Percentiles rank a stretch among this genome's conserved stretches.
Evolutionary conservation across 2,888 invertebrate genomes (phyloP).

Genomic region (Phalera bucephala): DNA sequence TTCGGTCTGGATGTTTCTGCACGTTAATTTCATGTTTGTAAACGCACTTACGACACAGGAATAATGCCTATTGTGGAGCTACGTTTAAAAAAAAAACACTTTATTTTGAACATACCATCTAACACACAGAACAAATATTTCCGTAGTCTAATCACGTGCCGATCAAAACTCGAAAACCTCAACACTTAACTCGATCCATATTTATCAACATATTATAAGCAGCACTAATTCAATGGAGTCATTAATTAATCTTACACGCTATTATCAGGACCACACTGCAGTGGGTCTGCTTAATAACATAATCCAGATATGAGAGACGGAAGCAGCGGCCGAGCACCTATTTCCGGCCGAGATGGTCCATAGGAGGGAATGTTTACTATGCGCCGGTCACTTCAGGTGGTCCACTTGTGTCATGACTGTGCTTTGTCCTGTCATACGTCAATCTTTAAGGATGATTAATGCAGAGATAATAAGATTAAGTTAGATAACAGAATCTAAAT

Average conservation of each 20-base stretch:
- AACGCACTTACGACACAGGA: too few relatives aligned
- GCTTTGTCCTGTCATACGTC: not conserved
- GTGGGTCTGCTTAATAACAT: slow-evolving; percentile 67
- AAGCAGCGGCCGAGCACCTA: slow-evolving; percentile 55
- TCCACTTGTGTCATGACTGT: slow-evolving; percentile 5
- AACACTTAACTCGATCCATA: not conserved
- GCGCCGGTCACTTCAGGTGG: slow-evolving; percentile 28
- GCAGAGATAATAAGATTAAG: too few relatives aligned
- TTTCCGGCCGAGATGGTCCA: slow-evolving; percentile 48
- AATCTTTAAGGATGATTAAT: too few relatives aligned
- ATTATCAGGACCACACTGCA: slow-evolving; percentile 59
- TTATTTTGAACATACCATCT: too few relatives aligned
- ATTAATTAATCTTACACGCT: slow-evolving; percentile 38
- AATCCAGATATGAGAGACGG: slow-evolving; percentile 64
- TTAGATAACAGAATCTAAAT: too few relatives aligned
- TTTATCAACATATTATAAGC: slow-evolving; percentile 2
- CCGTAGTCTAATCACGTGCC: too few relatives aligned
- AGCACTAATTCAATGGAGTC: slow-evolving; percentile 25
- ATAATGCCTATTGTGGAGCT: too few relatives aligned
- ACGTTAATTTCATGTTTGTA: too few relatives aligned
- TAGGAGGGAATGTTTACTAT: slow-evolving; percentile 5
- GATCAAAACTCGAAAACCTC: not conserved
- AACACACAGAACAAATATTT: too few relatives aligned
- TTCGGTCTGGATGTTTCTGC: too few relatives aligned
- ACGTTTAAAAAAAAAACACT: too few relatives aligned